phyloP scores from a whole-genome alignment of 2,113 vertebrate genomes.

The Pantherophis guttatus region DNA sequence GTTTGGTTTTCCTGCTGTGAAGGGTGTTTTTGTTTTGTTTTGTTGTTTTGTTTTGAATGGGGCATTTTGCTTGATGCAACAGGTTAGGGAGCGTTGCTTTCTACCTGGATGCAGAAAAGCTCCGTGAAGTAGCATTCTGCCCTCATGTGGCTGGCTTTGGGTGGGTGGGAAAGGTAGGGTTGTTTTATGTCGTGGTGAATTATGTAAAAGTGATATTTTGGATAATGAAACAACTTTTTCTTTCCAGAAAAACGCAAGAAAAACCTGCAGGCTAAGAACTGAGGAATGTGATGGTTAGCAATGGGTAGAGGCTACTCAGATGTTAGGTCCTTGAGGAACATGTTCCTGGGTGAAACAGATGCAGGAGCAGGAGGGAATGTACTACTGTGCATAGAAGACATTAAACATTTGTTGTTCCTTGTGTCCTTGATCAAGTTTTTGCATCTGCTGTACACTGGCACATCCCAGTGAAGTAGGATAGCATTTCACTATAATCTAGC shows the following conservation, averaged over 20 bases:
- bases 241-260: background rate
- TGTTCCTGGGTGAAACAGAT: background rate
- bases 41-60: conserved; percentile 1
- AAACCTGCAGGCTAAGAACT: conserved; percentile 18
- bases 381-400: background rate
- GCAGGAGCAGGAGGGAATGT: conserved; percentile 4
- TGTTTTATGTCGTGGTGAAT: conserved; percentile 56
- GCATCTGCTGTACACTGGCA: background rate
- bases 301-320: background rate
- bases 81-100: conserved; percentile 36
- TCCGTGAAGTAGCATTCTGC: conserved; percentile 17
- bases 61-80: conserved; percentile 43
- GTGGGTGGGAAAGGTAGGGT: background rate
- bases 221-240: background rate
- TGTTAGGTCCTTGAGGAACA: background rate
- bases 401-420: background rate
- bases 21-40: conserved; percentile 50
- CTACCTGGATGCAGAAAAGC: conserved; percentile 32
- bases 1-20: conserved; percentile 62
- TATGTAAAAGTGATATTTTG: conserved; percentile 40
- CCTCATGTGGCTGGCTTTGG: background rate
- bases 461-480: background rate
- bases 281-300: background rate
- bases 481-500: background rate
- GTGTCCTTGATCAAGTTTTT: background rate